These are phyloP conservation scores for Jacana jacana DNA, from an alignment of 2,113 vertebrate genomes.

Conservation along the genomic window DNA sequence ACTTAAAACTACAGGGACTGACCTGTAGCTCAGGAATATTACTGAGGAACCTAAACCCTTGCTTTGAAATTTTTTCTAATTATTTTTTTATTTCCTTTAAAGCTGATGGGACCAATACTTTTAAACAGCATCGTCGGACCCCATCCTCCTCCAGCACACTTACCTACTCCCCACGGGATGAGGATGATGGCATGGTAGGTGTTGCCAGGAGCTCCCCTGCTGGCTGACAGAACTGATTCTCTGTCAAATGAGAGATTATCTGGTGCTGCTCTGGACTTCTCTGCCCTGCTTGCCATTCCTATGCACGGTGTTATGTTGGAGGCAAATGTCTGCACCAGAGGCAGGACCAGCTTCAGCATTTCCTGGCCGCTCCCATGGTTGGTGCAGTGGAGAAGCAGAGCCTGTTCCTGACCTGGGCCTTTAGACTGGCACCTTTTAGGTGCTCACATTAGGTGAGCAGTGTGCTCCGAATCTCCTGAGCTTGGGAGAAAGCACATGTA, in stretches of 20 bases:
- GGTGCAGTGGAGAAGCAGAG: not conserved
- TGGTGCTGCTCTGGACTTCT: not conserved
- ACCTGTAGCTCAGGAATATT: not conserved
- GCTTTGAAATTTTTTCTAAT: not conserved
- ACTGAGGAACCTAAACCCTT: not conserved
- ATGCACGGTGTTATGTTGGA: fast-evolving
- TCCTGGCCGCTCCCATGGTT: not conserved
- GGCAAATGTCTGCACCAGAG: not conserved
- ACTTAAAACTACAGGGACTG: not conserved
- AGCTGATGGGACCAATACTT: slow-evolving; percentile 86
- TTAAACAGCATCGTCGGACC: slow-evolving; percentile 93
- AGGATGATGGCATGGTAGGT: slow-evolving; percentile 94
- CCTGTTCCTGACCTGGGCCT: not conserved
- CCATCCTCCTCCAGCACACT: slow-evolving; percentile 94
- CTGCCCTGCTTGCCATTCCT: not conserved
- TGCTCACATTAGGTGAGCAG: not conserved
- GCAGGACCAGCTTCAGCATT: not conserved
- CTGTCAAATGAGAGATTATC: not conserved
- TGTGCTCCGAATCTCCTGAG: not conserved
- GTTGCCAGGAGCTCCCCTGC: not conserved
- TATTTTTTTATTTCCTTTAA: not conserved
- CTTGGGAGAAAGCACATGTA: not conserved
- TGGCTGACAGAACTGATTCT: not conserved
- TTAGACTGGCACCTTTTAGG: not conserved
- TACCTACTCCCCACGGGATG: slow-evolving; percentile 90